A percentile compares a stretch with the other conserved stretches of the same genome.
These are phyloP conservation scores for Brachyalestes nurse DNA, from an alignment of 2,797 vertebrate species.

Conservation along the genomic window DNA sequence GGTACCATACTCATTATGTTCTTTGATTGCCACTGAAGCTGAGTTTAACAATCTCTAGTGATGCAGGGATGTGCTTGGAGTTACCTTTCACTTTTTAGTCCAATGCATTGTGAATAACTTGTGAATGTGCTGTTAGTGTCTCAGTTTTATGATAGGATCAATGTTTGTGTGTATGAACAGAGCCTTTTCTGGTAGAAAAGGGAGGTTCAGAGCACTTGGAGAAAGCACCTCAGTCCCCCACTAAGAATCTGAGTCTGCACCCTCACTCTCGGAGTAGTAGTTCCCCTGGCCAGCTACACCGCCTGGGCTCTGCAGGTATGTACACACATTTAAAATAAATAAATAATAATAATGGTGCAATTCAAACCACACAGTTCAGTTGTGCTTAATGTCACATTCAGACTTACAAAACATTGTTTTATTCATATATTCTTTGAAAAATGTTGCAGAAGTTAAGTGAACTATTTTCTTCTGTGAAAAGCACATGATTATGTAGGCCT, in stretches of 20 bases:
- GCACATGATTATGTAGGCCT: background rate
- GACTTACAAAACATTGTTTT: background rate
- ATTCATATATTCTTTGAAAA: background rate
- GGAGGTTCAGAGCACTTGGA: constrained; percentile 83
- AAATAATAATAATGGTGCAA: background rate
- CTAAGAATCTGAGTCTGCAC: constrained; percentile 61
- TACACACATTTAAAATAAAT: background rate
- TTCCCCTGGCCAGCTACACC: constrained; percentile 65
- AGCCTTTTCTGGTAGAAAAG: constrained; percentile 84
- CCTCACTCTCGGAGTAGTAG: constrained; percentile 58
- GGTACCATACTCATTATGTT: constrained; percentile 64
- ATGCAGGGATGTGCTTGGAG: background rate
- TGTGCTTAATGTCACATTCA: background rate
- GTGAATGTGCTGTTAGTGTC: background rate
- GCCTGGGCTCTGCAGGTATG: constrained; percentile 73
- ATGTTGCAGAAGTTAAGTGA: background rate
- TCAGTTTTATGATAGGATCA: background rate
- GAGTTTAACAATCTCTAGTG: background rate
- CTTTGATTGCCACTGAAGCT: background rate
- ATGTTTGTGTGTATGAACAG: constrained; percentile 73
- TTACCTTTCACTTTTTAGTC: background rate
- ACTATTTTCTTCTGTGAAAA: background rate
- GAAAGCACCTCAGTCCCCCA: constrained; percentile 79
- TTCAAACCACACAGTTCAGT: background rate
- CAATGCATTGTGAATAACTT: background rate